Percentiles rank a stretch among this genome's conserved stretches.
phyloP scores from a whole-genome alignment of 1,140 invertebrate species.

The Drosophila watanabei region DNA sequence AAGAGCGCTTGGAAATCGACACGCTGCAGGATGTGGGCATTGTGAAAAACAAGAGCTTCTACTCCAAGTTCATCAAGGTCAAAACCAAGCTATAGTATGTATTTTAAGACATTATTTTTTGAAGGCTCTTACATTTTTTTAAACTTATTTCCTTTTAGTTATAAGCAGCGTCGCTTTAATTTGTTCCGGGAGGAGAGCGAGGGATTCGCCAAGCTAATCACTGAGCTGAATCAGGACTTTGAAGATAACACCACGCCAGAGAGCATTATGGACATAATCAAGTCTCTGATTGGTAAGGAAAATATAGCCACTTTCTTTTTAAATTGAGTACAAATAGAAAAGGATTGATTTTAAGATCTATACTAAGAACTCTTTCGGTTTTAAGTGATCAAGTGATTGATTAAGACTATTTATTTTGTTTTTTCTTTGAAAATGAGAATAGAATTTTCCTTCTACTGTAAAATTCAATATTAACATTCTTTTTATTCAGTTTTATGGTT shows the following conservation, averaged over 20 bases:
- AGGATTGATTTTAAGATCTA: neutral
- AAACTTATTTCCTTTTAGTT: slow-evolving; percentile 87
- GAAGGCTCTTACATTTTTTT: neutral
- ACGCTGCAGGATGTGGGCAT: slow-evolving; percentile 96
- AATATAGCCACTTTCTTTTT: neutral
- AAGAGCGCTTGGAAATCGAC: slow-evolving; percentile 97
- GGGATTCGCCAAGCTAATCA: slow-evolving; percentile 98
- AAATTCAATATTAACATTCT: too few species aligned
- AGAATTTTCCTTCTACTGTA: too few species aligned
- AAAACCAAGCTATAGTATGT: slow-evolving; percentile 99
- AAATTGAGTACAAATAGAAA: neutral
- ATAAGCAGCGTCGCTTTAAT: slow-evolving; percentile 99
- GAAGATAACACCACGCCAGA: slow-evolving; percentile 88
- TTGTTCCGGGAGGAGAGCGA: slow-evolving; percentile 99
- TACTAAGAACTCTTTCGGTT: too few species aligned
- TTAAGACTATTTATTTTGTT: too few species aligned
- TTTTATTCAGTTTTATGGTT: too few species aligned
- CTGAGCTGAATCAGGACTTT: slow-evolving; percentile 97
- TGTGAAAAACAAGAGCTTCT: slow-evolving; percentile 96
- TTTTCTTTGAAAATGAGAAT: too few species aligned
- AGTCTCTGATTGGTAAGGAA: slow-evolving; percentile 94
- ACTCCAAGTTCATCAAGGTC: slow-evolving; percentile 98
- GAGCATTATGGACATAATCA: slow-evolving; percentile 93
- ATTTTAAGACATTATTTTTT: slow-evolving; percentile 19
- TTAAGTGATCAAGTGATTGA: too few species aligned